These are phyloP conservation scores for Meloidogyne chitwoodi DNA, from an alignment of 1,140 invertebrate species.

Conservation along the genomic window DNA sequence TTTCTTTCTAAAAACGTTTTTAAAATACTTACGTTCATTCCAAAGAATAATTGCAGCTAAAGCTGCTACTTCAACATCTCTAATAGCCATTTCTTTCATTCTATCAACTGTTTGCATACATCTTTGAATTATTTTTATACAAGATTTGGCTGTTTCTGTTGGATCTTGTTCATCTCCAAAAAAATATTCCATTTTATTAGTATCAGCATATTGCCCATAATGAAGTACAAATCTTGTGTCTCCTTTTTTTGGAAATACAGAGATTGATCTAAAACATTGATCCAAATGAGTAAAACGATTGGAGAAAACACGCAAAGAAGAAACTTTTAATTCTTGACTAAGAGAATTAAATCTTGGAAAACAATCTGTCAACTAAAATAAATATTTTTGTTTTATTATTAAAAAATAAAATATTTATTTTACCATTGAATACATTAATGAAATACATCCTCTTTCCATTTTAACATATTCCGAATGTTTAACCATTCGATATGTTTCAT, in stretches of 20 bases:
- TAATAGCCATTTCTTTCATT: conserved; percentile 31
- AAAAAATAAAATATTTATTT: neutral
- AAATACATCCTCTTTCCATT: conserved; percentile 47
- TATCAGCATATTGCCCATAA: conserved; percentile 43
- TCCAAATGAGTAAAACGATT: conserved; percentile 42
- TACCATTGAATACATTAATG: conserved; percentile 46
- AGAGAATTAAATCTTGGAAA: conserved; percentile 45
- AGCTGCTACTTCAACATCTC: conserved; percentile 46
- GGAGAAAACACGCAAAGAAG: conserved; percentile 31
- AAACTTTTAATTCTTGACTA: conserved; percentile 34
- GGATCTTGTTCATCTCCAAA: conserved; percentile 43
- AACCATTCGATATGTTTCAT: conserved; percentile 39
- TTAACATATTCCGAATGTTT: conserved; percentile 48
- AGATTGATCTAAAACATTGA: conserved; percentile 27
- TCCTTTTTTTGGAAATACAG: conserved; percentile 22
- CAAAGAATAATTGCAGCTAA: conserved; percentile 41
- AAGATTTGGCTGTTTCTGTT: conserved; percentile 8
- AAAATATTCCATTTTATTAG: conserved; percentile 38
- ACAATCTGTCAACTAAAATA: conserved; percentile 39
- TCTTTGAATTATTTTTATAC: neutral
- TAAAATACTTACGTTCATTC: conserved; percentile 35
- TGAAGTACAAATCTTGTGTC: conserved; percentile 42
- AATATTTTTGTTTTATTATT: neutral
- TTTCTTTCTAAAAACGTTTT: neutral
- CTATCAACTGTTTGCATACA: conserved; percentile 12